These are phyloP conservation scores for Brassicogethes aeneus DNA, from an alignment of 2,888 invertebrate genomes.

Conservation along the genomic window DNA sequence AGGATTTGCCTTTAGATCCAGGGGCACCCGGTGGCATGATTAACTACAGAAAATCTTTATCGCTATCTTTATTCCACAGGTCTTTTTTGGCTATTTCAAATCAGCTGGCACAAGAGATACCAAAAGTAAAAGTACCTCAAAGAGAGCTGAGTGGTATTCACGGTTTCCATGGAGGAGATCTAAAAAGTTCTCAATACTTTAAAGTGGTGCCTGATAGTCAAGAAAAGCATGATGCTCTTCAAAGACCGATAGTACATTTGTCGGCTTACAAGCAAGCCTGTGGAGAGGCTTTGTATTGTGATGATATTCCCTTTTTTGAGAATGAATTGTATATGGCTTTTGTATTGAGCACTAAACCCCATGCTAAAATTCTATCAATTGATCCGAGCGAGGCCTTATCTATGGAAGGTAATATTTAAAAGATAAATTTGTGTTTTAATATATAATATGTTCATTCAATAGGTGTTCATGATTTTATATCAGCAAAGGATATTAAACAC, in stretches of 20 bases:
- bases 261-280: conserved; percentile 84
- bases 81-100: conserved; percentile 54
- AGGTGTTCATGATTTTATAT: conserved; percentile 73
- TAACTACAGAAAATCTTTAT: conserved; percentile 53
- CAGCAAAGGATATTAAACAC: conserved; percentile 64
- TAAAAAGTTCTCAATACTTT: conserved; percentile 66
- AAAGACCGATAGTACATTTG: conserved; percentile 68
- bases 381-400: conserved; percentile 67
- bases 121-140: conserved; percentile 37
- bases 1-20: conserved; percentile 68
- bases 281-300: conserved; percentile 85
- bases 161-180: conserved; percentile 48
- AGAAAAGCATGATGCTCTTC: conserved; percentile 61
- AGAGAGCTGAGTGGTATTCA: conserved; percentile 48
- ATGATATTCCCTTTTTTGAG: conserved; percentile 70
- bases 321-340: conserved; percentile 72
- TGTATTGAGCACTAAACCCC: conserved; percentile 71
- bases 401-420: no score
- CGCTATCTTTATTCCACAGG: conserved; percentile 65
- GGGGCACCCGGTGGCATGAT: conserved; percentile 64
- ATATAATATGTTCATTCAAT: conserved; percentile 51
- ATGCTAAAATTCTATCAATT: conserved; percentile 68
- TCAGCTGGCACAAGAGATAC: conserved; percentile 31
- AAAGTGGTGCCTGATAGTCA: conserved; percentile 48
- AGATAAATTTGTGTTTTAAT: no score